phyloP scores from a whole-genome alignment of 2,888 invertebrate genomes.

The Mylabris sibirica region DNA sequence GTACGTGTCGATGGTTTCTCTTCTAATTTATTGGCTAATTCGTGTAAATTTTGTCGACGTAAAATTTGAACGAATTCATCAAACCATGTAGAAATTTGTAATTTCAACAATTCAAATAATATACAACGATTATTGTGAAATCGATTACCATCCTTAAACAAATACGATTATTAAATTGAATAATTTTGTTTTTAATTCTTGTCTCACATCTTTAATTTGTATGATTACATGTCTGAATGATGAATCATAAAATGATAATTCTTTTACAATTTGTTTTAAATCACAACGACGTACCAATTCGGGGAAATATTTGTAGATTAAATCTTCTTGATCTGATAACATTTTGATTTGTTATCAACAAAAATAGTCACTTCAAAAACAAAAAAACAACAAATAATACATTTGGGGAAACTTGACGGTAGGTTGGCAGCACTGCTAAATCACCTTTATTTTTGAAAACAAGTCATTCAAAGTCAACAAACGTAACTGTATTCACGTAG shows the following conservation, averaged over 20 bases:
- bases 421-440: too few relatives aligned
- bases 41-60: conserved; percentile 23
- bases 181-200: neutral
- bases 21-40: conserved; percentile 25
- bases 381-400: too few relatives aligned
- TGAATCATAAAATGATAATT: conserved; percentile 10
- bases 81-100: conserved; percentile 18
- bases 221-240: neutral
- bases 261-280: conserved; percentile 20
- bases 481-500: too few relatives aligned
- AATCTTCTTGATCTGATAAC: conserved; percentile 26
- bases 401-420: neutral
- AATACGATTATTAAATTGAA: neutral
- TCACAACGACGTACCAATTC: conserved; percentile 23
- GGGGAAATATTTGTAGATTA: conserved; percentile 28
- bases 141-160: conserved; percentile 20
- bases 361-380: too few relatives aligned
- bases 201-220: conserved; percentile 9
- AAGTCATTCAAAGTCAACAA: too few relatives aligned
- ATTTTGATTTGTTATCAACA: neutral
- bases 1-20: conserved; percentile 18
- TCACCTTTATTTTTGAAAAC: too few relatives aligned
- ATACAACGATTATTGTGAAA: conserved; percentile 24
- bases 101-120: conserved; percentile 21
- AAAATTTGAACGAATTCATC: conserved; percentile 15